Evolutionary conservation across 2,113 vertebrate species (phyloP), one percentile per base, ranked within the genome.

Genomic region (Lepus europaeus): DNA sequence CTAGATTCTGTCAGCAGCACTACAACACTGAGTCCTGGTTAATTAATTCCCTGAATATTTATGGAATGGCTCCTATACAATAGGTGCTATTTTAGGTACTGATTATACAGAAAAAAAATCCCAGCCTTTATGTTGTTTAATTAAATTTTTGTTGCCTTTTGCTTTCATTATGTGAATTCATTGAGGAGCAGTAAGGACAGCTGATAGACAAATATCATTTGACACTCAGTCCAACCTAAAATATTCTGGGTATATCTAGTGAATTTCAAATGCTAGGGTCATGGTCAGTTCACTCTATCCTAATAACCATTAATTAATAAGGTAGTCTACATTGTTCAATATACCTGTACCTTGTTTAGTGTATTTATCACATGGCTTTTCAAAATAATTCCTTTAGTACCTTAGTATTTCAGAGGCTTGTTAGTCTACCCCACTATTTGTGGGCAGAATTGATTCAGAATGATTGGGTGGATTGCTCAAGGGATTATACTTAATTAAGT

Each of bases 91-190:
- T 87, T 80, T 92, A 76, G 29, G 31, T 49, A 79, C 49, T 51
- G 33, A 9, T 0, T 53, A 73, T 59, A 73, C 0, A 76, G 39
- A 64, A 31, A 77, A 81, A 56, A 29, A 17, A 74, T 33, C 9
- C n/a, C 25, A 39, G 5, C 2, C 13, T 79, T 72, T 31, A 88
- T 31, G 22, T 14, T 76, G 8, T n/a, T 96, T 76, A 85, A 64
- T 96, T 76, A 85, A 59, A 45, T 80, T 88, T n/a, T 79, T 89
- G 53, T 63, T 79, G n/a, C n/a, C 27, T 93, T 93, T 88, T 91
- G 6, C 63, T 33, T 39, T 87, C 87, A 74, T 79, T 88, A 31
- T 93, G 59, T 76, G n/a, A 93, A 59, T 80, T 84, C 39, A 70
- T 16, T 17, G 13, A 90, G 19, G 9, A 17, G 22, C 53, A 77